A percentile compares a stretch with the other conserved stretches of the same genome.
Conservation (phyloP, 2,113 vertebrate species). For the Paralichthys olivaceus region DNA sequence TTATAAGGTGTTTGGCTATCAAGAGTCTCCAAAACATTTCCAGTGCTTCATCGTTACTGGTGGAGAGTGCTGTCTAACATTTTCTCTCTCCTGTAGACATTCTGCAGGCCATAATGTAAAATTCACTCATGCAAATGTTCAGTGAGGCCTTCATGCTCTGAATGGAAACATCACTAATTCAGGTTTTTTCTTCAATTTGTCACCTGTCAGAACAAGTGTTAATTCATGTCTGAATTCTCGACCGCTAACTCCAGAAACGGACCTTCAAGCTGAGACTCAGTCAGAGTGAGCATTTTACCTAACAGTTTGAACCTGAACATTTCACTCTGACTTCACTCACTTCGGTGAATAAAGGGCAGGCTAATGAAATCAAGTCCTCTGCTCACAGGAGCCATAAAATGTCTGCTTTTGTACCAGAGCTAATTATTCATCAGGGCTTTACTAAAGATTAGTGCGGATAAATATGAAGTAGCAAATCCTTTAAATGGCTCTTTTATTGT, state of each 20-base stretch:
- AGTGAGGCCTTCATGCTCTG: background rate
- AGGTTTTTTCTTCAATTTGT: background rate
- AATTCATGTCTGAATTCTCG: constrained; percentile 1
- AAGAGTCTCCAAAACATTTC: background rate
- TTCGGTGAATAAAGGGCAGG: constrained; percentile 38
- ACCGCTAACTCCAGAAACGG: background rate
- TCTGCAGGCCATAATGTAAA: background rate
- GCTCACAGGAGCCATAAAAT: constrained; percentile 68
- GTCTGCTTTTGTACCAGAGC: constrained; percentile 74
- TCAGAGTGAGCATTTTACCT: background rate
- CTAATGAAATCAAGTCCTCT: constrained; percentile 75
- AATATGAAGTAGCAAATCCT: constrained; percentile 79
- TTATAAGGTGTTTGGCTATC: background rate
- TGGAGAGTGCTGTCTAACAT: too few relatives aligned
- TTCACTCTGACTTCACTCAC: background rate
- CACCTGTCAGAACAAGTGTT: constrained; percentile 11
- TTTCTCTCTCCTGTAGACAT: background rate
- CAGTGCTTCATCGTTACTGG: background rate
- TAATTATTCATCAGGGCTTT: constrained; percentile 79
- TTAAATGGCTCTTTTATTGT: constrained; percentile 81
- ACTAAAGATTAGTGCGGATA: constrained; percentile 78
- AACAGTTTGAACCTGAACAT: background rate
- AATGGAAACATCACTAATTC: background rate
- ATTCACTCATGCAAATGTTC: background rate
- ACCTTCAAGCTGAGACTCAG: background rate